Evolutionary conservation across 2,113 vertebrate genomes (phyloP).

Genomic region (Ahaetulla prasina): DNA sequence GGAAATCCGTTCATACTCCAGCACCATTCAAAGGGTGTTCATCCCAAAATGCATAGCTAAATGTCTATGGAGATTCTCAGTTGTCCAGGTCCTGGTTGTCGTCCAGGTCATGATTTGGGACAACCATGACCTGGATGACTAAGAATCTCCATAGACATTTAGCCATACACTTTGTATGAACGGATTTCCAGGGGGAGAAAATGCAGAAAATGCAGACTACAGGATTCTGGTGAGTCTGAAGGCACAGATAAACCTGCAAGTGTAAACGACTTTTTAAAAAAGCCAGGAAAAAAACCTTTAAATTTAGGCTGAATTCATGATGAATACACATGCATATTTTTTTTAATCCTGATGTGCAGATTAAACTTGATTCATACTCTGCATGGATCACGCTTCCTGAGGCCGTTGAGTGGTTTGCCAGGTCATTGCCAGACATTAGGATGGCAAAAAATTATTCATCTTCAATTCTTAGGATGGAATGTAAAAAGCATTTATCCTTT

Average conservation of each 20-base stretch:
- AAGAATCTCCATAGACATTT: background rate
- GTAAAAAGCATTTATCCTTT: background rate
- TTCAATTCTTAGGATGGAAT: background rate
- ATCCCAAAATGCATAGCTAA: background rate
- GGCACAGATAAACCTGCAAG: no score
- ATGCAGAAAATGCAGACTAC: background rate
- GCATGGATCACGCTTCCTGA: background rate
- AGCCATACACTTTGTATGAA: background rate
- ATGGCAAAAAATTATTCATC: background rate
- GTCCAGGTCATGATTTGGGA: background rate
- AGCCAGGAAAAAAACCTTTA: no score
- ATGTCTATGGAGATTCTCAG: background rate
- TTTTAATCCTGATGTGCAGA: background rate
- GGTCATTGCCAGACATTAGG: no score
- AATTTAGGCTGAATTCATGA: no score
- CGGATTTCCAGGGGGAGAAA: background rate
- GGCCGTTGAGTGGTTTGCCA: background rate
- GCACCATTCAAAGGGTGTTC: background rate
- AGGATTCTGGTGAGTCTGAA: background rate
- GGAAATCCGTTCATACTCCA: background rate
- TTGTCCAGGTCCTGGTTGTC: background rate
- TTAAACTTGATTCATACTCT: background rate
- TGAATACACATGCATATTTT: no score
- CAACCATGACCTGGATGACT: background rate
- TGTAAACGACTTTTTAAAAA: no score